phyloP scores from a whole-genome alignment of 2,113 vertebrate species.

The Noctilio leporinus region DNA sequence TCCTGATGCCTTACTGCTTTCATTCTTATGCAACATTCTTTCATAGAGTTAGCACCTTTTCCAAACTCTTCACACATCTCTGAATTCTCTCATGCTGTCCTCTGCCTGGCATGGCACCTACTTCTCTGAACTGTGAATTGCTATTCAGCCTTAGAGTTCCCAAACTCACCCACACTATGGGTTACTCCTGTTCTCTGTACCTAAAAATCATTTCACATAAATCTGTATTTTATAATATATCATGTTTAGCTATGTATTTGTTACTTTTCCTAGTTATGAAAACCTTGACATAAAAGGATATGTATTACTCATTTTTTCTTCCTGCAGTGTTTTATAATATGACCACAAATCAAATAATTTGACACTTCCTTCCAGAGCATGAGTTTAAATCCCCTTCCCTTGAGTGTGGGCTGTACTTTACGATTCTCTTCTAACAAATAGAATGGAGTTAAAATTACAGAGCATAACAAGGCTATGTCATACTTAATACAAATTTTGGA shows the following conservation, averaged over 20 bases:
- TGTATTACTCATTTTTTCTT: neutral
- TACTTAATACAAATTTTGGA: neutral
- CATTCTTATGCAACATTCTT: neutral
- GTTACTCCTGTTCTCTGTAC: neutral
- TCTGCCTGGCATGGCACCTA: neutral
- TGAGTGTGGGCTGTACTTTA: neutral
- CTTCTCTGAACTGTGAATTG: neutral
- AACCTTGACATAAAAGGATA: neutral
- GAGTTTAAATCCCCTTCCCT: neutral
- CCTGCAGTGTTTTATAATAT: neutral
- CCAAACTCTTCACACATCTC: neutral
- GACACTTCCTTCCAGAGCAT: neutral
- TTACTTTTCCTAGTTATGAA: constrained; percentile 7
- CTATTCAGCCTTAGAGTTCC: neutral
- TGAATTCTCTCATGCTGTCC: neutral
- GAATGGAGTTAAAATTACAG: neutral
- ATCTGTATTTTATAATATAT: neutral
- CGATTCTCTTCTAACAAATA: neutral
- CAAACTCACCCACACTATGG: neutral
- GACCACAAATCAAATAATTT: neutral
- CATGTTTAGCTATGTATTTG: neutral
- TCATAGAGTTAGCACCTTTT: neutral
- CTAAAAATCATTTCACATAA: neutral
- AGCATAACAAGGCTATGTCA: neutral
- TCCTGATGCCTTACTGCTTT: neutral